Base-by-base conservation (phyloP, 2,888 invertebrate genomes). In the Lumbricus terrestris region DNA sequence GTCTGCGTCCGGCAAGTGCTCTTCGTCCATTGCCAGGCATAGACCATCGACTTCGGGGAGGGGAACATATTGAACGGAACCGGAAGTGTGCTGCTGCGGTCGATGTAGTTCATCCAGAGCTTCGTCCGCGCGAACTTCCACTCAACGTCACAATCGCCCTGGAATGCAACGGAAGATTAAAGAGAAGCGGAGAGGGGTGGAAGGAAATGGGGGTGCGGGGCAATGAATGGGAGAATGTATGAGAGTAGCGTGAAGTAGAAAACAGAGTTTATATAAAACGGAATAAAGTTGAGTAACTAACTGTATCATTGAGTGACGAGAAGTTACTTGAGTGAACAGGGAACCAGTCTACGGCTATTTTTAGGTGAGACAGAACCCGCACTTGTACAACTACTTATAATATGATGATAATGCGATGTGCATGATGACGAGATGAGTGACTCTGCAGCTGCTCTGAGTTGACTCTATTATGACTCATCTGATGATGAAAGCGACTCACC, bases 111-210 rank as follows among this genome's bases (percentile, higher is more conserved):
- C 92, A 97, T 95, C 95, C 97, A 97, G 90, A 97, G 96, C 94
- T 97, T 96, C 33, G 97, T 97, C 93, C 97, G 96, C 0, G 96
- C 97, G 93, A 97, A 97, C 37, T 96, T 97, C 97, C 97, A 97
- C 93, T 97, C 97, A 4, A 96, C 96, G 92, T 96, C 96, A 88
- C 94, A 95, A 92, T 95, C 95, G 89, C 94, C 94, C 95, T 95
- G 88, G n/a, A n/a, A n/a, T n/a, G n/a, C n/a, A n/a, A n/a, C n/a
- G n/a, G n/a, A n/a, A n/a, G n/a, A n/a, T n/a, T n/a, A n/a, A n/a
- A n/a, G n/a, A n/a, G n/a, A n/a, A n/a, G 42, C 18, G 6, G 42
- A 42, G 42, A 42, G 42, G 42, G 15, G 42, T 42, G n/a, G n/a
- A 42, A 15, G 15, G 42, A 11, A 40, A 15, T 6, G 40, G 40